Conservation (phyloP, 2,113 vertebrate species). For the Engystomops pustulosus region DNA sequence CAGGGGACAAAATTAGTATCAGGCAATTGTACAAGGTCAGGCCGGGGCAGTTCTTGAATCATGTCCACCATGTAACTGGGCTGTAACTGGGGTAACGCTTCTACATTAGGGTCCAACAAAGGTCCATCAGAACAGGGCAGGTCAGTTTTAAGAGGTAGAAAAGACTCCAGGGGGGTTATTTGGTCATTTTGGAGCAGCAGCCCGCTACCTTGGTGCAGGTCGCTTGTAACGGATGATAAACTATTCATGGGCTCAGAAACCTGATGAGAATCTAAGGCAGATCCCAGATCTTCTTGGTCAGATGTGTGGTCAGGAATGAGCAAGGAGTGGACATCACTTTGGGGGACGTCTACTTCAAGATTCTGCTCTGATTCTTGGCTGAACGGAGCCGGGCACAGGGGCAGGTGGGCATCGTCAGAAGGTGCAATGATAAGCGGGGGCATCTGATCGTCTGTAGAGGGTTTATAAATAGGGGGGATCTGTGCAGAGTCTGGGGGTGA, state of each 20-base stretch:
- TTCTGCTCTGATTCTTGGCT: neutral
- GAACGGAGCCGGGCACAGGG: neutral
- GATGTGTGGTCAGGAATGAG: neutral
- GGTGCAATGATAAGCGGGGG: slow-evolving; percentile 21
- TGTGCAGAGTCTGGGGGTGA: neutral
- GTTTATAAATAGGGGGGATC: neutral
- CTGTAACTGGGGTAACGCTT: too few species aligned
- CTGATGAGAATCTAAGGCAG: neutral
- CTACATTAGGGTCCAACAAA: neutral
- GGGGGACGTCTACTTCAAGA: neutral
- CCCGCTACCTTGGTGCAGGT: neutral
- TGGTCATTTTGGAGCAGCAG: neutral
- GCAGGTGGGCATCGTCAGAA: neutral
- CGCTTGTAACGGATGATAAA: neutral
- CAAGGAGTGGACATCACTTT: neutral
- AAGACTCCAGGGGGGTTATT: neutral
- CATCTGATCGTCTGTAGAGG: neutral
- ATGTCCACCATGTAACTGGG: neutral
- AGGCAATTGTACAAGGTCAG: too few species aligned
- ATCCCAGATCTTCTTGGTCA: neutral
- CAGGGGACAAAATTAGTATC: too few species aligned
- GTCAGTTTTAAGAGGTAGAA: slow-evolving; percentile 7
- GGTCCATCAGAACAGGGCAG: neutral
- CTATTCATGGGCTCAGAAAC: neutral
- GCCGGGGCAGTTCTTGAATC: neutral